Evolutionary conservation across 2,113 vertebrate species (phyloP).

Genomic region (Actenoides hombroni): DNA sequence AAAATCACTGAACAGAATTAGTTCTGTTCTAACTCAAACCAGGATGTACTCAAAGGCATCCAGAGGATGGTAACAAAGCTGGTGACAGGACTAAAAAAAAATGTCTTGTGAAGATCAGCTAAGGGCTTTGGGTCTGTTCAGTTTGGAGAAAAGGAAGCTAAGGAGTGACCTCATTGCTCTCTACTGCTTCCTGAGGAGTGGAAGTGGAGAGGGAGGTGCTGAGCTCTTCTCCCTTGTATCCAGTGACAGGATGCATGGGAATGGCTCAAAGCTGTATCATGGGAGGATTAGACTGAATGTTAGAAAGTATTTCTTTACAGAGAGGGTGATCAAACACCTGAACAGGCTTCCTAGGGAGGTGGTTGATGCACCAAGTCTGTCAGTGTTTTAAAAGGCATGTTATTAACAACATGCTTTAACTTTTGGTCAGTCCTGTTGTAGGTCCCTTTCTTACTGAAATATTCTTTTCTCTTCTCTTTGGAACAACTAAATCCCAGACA

Average conservation of each 20-base stretch:
- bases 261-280: neutral
- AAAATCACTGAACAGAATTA: no score
- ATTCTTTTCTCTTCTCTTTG: neutral
- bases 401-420: neutral
- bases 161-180: neutral
- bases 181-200: neutral
- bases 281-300: neutral
- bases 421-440: neutral
- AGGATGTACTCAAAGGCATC: neutral
- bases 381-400: neutral
- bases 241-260: rapidly evolving
- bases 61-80: neutral
- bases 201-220: neutral
- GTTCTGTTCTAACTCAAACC: no score
- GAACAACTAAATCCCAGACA: neutral
- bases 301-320: neutral
- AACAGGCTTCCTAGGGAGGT: neutral
- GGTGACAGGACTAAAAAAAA: neutral
- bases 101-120: neutral
- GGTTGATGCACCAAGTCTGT: rapidly evolving
- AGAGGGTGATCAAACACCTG: neutral
- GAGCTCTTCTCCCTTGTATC: neutral
- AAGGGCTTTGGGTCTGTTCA: neutral
- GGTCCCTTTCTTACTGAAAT: neutral
- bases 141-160: neutral